Base-by-base conservation (phyloP, 2,888 invertebrate genomes). In the Loripinus fragilis region DNA sequence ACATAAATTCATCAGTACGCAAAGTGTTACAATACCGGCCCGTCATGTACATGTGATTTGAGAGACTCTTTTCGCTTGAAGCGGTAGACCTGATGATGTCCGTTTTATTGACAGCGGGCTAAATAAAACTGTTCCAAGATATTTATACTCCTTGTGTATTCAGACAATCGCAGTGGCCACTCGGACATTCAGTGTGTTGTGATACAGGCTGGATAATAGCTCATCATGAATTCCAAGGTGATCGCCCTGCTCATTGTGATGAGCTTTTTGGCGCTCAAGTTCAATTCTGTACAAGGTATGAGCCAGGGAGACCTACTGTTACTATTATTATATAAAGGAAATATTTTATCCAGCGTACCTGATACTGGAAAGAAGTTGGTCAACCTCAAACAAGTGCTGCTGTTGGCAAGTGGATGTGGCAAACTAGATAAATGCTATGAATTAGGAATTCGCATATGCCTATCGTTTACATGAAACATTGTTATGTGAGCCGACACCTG, bases 251-350 rank as follows among this genome's bases (percentile, higher is more conserved):
- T 78, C 20, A 30, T 77, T 5, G 15, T 81, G 17, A 71, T 74
- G 70, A 78, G 77, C 64, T 28, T 81, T 12, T 23, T 81, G 67
- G 81, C 77, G 38, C 33, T 81, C 5, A 77, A 81, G 68, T 72
- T 81, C 60, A 71, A 48, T 3, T n/a, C 42, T 17, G 76, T 76
- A 8, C 52, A 76, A 66, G 76, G 76, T 76, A 76, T 50, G 41
- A 25, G 33, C 30, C 60, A 60, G 33, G 60, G 60, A 60, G 60
- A 30, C 5, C 17, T 60, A 2, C 5, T 60, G 1, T 8, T 52
- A 23, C 52, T 8, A 38, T 38, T 38, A 38, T 38, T 8, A 38
- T 38, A 8, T 8, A 38, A 38, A 38, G 12, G 38, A 38, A 12
- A n/a, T n/a, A n/a, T n/a, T n/a, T n/a, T n/a, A n/a, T n/a, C n/a